Conservation (phyloP, 2,113 vertebrate species). For the Cynopterus brachyotis region DNA sequence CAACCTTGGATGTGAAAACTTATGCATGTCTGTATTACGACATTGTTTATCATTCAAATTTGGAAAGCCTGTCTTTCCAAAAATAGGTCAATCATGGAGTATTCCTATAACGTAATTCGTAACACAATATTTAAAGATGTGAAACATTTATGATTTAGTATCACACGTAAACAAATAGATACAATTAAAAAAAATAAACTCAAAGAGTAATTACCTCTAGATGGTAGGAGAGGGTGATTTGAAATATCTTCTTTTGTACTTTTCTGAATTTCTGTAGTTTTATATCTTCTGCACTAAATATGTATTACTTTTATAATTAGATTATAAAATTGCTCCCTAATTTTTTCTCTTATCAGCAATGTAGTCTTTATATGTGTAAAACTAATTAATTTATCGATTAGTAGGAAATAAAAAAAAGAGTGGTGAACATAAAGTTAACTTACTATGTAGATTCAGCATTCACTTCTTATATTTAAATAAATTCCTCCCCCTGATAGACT, state of each 20-base stretch:
- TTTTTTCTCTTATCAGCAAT: conserved; percentile 17
- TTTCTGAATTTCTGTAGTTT: conserved; percentile 1
- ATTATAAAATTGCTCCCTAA: conserved; percentile 9
- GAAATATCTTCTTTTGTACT: conserved; percentile 29
- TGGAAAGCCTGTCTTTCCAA: not conserved
- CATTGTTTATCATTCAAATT: not conserved
- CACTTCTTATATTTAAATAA: conserved; percentile 40
- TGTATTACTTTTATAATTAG: not conserved
- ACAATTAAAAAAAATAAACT: not conserved
- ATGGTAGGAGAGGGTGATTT: not conserved
- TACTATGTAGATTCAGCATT: conserved; percentile 30
- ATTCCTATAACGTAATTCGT: conserved; percentile 1
- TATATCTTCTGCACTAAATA: conserved; percentile 14
- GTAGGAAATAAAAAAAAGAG: not conserved
- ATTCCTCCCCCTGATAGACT: conserved; percentile 26
- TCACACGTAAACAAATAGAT: not conserved
- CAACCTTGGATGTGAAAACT: not conserved
- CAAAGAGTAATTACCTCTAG: not conserved
- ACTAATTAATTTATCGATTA: not conserved
- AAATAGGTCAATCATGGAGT: not conserved
- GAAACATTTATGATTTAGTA: not conserved
- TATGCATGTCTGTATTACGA: not conserved
- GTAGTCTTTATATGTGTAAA: not conserved
- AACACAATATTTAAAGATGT: not conserved
- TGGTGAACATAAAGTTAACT: not conserved